Base-by-base conservation (phyloP, 1,140 invertebrate genomes). In the Elysia chlorotica region DNA sequence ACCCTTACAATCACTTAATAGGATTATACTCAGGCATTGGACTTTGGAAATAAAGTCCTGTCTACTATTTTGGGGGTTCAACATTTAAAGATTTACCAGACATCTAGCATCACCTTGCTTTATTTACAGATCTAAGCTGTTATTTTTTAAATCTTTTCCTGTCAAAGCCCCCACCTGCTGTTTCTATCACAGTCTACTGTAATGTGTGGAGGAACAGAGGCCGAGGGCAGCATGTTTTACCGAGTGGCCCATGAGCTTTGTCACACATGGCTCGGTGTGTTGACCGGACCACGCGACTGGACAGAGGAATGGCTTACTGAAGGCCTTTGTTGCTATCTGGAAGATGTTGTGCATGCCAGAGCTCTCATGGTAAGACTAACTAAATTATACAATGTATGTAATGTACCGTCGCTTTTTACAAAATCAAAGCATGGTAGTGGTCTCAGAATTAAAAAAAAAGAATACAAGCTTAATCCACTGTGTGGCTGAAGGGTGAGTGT, bases 291-390 rank as follows among this genome's bases (percentile, higher is more conserved):
- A 31, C 76, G 76, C 33, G 86, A 89, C 78, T 89, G 88, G 88
- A 87, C 84, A n/a, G 88, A 89, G 80, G 88, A 88, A 77, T 89
- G 88, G 88, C 73, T 89, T 6, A 88, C 87, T 54, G 88, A 89
- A 77, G 88, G 88, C 2, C 87, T 89, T 79, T 88, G 88, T 54
- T 88, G 87, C 10, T 89, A 83, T 65, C 66, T 86, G 62, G 88
- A 89, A 78, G 88, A 89, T 71, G 76, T 86, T 35, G 75, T 89
- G 48, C 80, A 83, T 77, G 70, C 75, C 25, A 37, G 71, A 57
- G 81, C 78, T 21, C 74, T 78, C 41, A 35, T 74, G 74, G 78
- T 83, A 69, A 59, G 53, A n/a, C 57, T 57, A 33, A 30, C 17
- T 25, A 67, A 1, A 30, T 65, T 25, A 21, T 65, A 14, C 30